Evolutionary conservation across 2,888 invertebrate species (phyloP).

Genomic region (Limnephilus marmoratus): DNA sequence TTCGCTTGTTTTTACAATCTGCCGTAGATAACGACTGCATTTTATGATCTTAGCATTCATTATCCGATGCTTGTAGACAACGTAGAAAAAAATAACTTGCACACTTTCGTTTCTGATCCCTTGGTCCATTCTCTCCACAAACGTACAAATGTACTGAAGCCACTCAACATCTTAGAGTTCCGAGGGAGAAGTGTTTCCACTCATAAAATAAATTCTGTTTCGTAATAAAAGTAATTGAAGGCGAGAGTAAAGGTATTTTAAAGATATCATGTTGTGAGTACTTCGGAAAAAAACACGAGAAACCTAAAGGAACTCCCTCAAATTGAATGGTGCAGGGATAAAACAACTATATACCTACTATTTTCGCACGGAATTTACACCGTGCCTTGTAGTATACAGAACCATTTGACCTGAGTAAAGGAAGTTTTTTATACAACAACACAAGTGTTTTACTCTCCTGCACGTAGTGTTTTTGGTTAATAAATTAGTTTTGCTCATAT

Average conservation of each 20-base stretch:
- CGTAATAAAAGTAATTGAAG: slow-evolving; percentile 47
- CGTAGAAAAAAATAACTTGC: not conserved
- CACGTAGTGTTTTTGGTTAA: not conserved
- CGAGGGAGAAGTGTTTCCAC: slow-evolving; percentile 41
- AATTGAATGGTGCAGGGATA: slow-evolving; percentile 30
- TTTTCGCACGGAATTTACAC: not conserved
- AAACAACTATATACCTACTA: not conserved
- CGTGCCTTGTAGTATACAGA: not conserved
- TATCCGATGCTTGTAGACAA: not conserved
- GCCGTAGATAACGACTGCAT: not conserved
- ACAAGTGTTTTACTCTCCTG: not conserved
- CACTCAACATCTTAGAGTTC: slow-evolving; percentile 32
- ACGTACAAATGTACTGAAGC: not conserved
- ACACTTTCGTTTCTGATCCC: not conserved
- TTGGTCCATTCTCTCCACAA: not conserved
- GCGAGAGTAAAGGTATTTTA: slow-evolving; percentile 47
- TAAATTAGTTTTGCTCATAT: not conserved
- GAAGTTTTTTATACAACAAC: not conserved
- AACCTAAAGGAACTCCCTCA: slow-evolving; percentile 15
- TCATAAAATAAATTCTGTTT: slow-evolving; percentile 45
- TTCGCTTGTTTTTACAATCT: not conserved
- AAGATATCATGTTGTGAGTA: slow-evolving; percentile 40
- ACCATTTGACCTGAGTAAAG: not conserved
- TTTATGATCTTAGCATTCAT: not conserved
- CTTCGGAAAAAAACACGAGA: slow-evolving; percentile 4